These are phyloP conservation scores for Melinopterus prodromus DNA, from an alignment of 2,888 invertebrate genomes.

Conservation along the genomic window DNA sequence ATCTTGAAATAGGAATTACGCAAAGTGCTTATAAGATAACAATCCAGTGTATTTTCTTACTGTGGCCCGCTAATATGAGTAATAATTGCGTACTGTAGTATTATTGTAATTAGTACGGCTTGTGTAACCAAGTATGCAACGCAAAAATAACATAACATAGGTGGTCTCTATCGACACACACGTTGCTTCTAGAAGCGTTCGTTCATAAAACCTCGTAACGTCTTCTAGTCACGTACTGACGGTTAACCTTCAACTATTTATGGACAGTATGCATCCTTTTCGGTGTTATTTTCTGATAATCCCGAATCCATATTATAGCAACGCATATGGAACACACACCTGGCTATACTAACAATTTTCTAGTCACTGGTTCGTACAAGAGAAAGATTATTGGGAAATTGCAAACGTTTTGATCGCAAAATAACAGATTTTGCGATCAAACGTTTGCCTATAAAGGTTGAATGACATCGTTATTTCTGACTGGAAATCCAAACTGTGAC, in stretches of 20 bases:
- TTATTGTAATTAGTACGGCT: too few relatives aligned
- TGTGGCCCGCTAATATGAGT: too few relatives aligned
- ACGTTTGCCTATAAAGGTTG: too few relatives aligned
- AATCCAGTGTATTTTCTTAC: too few relatives aligned
- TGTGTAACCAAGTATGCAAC: background rate
- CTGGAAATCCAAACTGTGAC: too few relatives aligned
- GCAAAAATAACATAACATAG: background rate
- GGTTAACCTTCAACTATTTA: background rate
- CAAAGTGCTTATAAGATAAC: too few relatives aligned
- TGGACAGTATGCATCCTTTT: background rate
- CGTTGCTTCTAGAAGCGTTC: background rate
- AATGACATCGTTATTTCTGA: too few relatives aligned
- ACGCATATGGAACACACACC: background rate
- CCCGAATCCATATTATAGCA: background rate
- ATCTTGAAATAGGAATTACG: too few relatives aligned
- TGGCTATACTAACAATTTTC: background rate
- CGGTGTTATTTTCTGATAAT: conserved; percentile 17
- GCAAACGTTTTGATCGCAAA: too few relatives aligned
- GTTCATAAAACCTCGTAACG: background rate
- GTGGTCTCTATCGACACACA: background rate
- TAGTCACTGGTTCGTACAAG: background rate
- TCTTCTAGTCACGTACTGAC: background rate
- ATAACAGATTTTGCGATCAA: too few relatives aligned
- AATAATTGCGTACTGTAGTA: too few relatives aligned
- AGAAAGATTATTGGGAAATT: too few relatives aligned